Conservation (phyloP, 2,888 invertebrate genomes). For the Diachrysia chrysitis region DNA sequence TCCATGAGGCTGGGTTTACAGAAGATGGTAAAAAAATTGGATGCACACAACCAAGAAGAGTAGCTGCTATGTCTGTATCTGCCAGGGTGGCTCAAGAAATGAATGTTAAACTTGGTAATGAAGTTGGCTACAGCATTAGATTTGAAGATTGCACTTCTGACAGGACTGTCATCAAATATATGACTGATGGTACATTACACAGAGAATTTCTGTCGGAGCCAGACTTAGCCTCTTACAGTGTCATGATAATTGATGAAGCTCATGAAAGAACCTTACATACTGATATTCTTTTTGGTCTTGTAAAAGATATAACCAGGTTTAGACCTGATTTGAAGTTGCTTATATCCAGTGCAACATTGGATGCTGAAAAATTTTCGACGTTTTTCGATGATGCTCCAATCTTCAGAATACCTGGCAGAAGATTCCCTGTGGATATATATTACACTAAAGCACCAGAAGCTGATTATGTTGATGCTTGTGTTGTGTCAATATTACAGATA, state of each 20-base stretch:
- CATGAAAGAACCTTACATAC: conserved; percentile 99
- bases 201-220: conserved; percentile 99
- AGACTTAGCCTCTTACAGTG: conserved; percentile 98
- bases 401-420: conserved; percentile 98
- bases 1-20: conserved; percentile 97
- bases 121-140: conserved; percentile 96
- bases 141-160: conserved; percentile 99
- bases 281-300: conserved; percentile 98
- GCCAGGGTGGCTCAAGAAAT: conserved; percentile 99
- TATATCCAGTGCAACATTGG: conserved; percentile 99
- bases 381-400: conserved; percentile 99
- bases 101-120: conserved; percentile 98
- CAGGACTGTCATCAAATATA: conserved; percentile 98
- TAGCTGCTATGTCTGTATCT: conserved; percentile 99
- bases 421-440: conserved; percentile 99
- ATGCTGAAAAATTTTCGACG: conserved; percentile 98
- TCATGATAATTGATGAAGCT: conserved; percentile 99
- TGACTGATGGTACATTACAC: conserved; percentile 99
- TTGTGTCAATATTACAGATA: conserved; percentile 99
- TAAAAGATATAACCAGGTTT: conserved; percentile 98
- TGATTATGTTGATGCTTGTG: conserved; percentile 99
- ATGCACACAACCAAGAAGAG: conserved; percentile 98
- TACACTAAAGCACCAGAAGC: conserved; percentile 99
- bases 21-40: conserved; percentile 96
- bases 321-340: conserved; percentile 97